Base-by-base conservation (phyloP, 53 echinoderm and acorn worm species). In the Holothuria scabra region DNA sequence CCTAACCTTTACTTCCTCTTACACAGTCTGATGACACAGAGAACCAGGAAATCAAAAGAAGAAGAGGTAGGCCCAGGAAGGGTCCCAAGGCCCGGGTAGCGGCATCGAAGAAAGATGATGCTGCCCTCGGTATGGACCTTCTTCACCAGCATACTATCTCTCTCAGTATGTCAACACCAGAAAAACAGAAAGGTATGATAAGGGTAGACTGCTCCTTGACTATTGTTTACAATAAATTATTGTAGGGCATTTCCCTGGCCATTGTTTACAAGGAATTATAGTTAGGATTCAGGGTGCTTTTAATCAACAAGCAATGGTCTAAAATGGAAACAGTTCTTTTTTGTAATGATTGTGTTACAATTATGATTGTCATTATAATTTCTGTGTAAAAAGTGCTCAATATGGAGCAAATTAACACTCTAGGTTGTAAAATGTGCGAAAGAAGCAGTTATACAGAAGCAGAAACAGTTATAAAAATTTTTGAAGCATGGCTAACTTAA, bases 131-230 rank as follows among this genome's bases (percentile, higher is more conserved):
- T 2, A 87, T 97, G 81, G 99, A 97, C 56, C 89, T 95, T 0
- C 84, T 97, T 1, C 99, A 97, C 71, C 90, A 94, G 37, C 99
- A 97, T 69, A 97, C 99, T 0, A 87, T 97, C 14, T 94, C 94
- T 28, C 74, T 97, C 63, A 97, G 90, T 59, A 89, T 90, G 85
- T 93, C 96, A 9, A 91, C 96, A 0, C 96, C 96, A 31, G 91
- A 87, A 33, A 87, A 90, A 67, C 83, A 80, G 38, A 90, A 93
- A 84, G 93, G 93, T 93, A 81, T 57, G 63, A 65, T 71, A 18
- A 52, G 18, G 52, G 18, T 52, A 9, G 4, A 52, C 2, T 41
- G 10, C 41, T 41, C 14, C 65, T 6, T 31, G 31, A 21, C 28
- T 5, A 12, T 1, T 64, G 65, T 21, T 28, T 1, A 64, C 25